Percentiles rank a stretch among this genome's conserved stretches.
These are phyloP conservation scores for Metellina segmentata DNA, from an alignment of 2,888 invertebrate species.

Conservation along the genomic window DNA sequence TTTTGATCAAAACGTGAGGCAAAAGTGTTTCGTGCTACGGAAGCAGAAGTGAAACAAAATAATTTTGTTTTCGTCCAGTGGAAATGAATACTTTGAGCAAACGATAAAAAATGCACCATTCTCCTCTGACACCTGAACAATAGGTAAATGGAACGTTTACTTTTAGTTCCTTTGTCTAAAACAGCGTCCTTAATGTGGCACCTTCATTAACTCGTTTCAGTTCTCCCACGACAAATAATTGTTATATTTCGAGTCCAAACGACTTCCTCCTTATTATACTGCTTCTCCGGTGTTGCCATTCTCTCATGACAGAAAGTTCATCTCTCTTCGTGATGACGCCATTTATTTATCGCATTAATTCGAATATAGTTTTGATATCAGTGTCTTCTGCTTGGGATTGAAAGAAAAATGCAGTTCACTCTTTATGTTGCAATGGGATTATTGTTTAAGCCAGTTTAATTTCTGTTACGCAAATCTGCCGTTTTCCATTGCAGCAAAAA, in stretches of 20 bases:
- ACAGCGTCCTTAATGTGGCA: constrained; percentile 15
- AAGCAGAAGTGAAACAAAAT: neutral
- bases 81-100: neutral
- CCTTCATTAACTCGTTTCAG: constrained; percentile 60
- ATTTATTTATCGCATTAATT: constrained; percentile 42
- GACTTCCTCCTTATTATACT: constrained; percentile 61
- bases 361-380: constrained; percentile 8
- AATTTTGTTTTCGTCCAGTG: neutral
- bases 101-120: neutral
- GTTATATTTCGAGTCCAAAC: constrained; percentile 17
- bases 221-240: constrained; percentile 68
- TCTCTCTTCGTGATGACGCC: constrained; percentile 38
- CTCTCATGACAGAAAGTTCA: constrained; percentile 18
- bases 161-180: constrained; percentile 59
- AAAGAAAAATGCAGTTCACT: neutral
- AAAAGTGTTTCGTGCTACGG: neutral
- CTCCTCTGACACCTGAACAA: neutral
- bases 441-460: neutral
- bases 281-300: constrained; percentile 34
- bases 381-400: neutral
- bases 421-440: neutral
- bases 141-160: constrained; percentile 7
- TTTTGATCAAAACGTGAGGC: too few relatives aligned
- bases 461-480: neutral
- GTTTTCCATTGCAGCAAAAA: neutral